phyloP scores from a whole-genome alignment of 2,888 invertebrate genomes.

The Acleris cristana region DNA sequence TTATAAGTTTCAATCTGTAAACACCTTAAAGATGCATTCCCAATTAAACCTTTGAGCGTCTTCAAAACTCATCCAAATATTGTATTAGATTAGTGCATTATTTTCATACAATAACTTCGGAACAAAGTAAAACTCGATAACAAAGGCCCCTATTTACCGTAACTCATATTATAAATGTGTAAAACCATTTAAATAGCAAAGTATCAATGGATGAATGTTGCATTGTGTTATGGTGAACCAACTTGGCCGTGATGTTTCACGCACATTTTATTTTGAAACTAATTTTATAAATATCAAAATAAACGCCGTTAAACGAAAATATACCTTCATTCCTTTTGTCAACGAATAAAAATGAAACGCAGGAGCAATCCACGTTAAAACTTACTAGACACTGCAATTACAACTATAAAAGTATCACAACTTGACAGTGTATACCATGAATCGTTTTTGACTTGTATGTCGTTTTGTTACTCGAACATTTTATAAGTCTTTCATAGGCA shows the following conservation, averaged over 20 bases:
- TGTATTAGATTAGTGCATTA: conserved; percentile 80
- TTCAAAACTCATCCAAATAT: conserved; percentile 70
- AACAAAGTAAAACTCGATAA: conserved; percentile 70
- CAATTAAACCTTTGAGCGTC: conserved; percentile 49
- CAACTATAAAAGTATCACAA: neutral
- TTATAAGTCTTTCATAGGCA: conserved; percentile 75
- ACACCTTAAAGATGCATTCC: conserved; percentile 27
- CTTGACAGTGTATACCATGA: neutral
- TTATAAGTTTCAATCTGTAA: neutral
- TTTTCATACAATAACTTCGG: conserved; percentile 77
- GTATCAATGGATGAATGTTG: conserved; percentile 80
- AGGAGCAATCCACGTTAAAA: neutral
- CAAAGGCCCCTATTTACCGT: conserved; percentile 78
- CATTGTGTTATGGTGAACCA: conserved; percentile 81
- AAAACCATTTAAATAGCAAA: conserved; percentile 82
- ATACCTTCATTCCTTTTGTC: neutral
- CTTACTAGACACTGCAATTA: neutral
- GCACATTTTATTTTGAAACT: conserved; percentile 75
- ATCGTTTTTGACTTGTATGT: neutral
- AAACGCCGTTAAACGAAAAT: conserved; percentile 35
- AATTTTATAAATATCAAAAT: conserved; percentile 56
- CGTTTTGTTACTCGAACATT: conserved; percentile 11
- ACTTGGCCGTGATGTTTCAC: conserved; percentile 81
- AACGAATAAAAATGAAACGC: conserved; percentile 5
- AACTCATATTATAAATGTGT: conserved; percentile 82